These are phyloP conservation scores for Thamnophis elegans DNA, from an alignment of 2,797 vertebrate genomes.

Conservation along the genomic window DNA sequence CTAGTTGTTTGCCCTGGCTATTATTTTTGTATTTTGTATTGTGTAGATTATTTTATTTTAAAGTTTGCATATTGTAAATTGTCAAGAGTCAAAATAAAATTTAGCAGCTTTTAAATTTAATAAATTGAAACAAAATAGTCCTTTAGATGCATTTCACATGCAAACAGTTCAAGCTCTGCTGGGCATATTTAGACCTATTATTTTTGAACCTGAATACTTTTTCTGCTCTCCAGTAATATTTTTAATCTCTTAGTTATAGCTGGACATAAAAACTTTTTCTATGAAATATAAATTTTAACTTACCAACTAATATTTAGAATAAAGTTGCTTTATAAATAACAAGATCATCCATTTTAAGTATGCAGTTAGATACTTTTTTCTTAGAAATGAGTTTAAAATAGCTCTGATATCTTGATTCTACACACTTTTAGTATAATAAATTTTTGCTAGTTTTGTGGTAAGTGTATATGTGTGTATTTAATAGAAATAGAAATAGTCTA, in stretches of 20 bases:
- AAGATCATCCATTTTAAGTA: neutral
- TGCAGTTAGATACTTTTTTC: neutral
- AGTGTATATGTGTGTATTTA: neutral
- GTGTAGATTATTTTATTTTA: neutral
- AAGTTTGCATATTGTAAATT: neutral
- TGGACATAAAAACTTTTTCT: neutral
- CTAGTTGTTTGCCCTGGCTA: neutral
- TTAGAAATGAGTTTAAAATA: neutral
- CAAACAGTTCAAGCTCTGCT: neutral
- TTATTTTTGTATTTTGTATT: neutral
- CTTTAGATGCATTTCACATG: neutral
- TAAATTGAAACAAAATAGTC: neutral
- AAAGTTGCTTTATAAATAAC: neutral
- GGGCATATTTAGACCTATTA: neutral
- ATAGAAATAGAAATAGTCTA: neutral
- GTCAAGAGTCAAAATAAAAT: neutral
- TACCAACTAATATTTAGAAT: constrained; percentile 17
- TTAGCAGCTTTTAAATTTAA: neutral
- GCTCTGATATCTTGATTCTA: neutral
- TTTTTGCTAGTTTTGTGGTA: neutral
- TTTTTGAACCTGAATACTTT: neutral
- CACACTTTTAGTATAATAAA: neutral
- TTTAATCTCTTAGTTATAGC: neutral
- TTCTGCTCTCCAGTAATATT: neutral
- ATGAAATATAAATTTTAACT: constrained; percentile 9